Percentiles rank a stretch among this genome's conserved stretches.
Conservation (phyloP, 2,797 vertebrate genomes). For the Ceyx erithaca region DNA sequence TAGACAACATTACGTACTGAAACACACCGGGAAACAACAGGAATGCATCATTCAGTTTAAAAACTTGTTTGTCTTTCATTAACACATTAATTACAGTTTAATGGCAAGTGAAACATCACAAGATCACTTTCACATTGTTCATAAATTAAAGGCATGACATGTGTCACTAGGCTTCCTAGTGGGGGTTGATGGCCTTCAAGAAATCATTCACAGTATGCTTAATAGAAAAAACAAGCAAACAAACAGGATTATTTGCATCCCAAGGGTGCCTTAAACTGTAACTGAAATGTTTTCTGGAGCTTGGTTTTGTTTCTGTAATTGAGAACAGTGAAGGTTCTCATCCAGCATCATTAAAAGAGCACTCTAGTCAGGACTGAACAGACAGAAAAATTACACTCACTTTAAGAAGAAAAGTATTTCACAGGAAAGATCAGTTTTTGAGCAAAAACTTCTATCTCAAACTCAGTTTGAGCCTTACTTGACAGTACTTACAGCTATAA, state of each 20-base stretch:
- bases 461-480: not conserved
- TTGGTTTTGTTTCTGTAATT: not conserved
- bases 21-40: not conserved
- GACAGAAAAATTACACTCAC: not conserved
- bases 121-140: not conserved
- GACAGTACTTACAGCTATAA: not conserved
- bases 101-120: not conserved
- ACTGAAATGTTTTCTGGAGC: not conserved
- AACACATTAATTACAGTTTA: not conserved
- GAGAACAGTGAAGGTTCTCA: not conserved
- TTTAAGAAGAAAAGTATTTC: not conserved
- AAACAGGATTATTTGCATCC: not conserved
- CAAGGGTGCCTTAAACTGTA: not conserved
- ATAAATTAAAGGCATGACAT: not conserved
- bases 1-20: not conserved
- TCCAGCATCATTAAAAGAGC: not conserved
- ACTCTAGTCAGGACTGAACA: not conserved
- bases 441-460: fast-evolving
- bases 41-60: not conserved
- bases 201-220: not conserved
- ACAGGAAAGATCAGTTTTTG: not conserved
- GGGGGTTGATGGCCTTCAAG: not conserved
- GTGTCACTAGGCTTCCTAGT: not conserved
- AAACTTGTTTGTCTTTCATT: not conserved
- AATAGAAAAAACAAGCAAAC: not conserved